phyloP scores from a whole-genome alignment of 1,140 invertebrate species.

The Orussus abietinus region DNA sequence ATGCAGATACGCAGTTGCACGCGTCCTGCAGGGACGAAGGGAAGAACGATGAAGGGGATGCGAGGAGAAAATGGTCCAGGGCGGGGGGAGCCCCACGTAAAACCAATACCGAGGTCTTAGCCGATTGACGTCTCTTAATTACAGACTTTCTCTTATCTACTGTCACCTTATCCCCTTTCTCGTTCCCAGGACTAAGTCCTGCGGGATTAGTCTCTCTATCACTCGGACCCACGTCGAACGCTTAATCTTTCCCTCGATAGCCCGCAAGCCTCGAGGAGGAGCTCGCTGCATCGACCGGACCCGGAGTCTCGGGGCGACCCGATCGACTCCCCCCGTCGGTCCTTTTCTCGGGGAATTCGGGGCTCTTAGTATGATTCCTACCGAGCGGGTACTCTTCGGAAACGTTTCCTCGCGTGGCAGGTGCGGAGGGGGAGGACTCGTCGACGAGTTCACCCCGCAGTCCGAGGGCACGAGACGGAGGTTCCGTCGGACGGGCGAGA shows the following conservation, averaged over 20 bases:
- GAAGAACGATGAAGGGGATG: no score
- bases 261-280: neutral
- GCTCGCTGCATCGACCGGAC: neutral
- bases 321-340: neutral
- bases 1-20: no score
- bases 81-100: slow-evolving; percentile 9
- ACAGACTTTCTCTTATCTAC: slow-evolving; percentile 46
- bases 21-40: no score
- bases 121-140: slow-evolving; percentile 47
- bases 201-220: slow-evolving; percentile 49
- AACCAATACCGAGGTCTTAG: slow-evolving; percentile 14
- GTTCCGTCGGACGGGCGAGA: no score
- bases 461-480: no score
- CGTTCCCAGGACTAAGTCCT: slow-evolving; percentile 28
- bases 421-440: no score
- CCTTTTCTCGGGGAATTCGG: neutral
- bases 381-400: no score
- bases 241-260: slow-evolving; percentile 39
- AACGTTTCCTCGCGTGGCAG: no score
- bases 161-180: slow-evolving; percentile 41
- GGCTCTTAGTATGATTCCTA: no score
- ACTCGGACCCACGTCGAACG: slow-evolving; percentile 36
- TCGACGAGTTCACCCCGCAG: no score
- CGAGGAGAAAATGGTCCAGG: no score
- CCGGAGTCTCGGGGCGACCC: neutral